phyloP scores from a whole-genome alignment of 1,140 invertebrate species.

The Cepaea nemoralis region DNA sequence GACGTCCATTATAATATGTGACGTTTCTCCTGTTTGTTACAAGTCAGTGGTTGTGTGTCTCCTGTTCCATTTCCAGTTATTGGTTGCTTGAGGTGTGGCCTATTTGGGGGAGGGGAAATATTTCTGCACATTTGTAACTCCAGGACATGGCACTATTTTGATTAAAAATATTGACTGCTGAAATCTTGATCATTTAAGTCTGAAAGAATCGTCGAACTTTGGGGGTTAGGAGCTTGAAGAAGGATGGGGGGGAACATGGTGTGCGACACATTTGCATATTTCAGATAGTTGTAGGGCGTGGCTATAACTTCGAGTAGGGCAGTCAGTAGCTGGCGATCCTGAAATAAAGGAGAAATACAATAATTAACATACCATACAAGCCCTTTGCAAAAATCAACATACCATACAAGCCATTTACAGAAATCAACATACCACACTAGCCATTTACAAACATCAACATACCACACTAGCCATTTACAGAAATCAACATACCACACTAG shows the following conservation, averaged over 20 bases:
- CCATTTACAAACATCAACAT: too few relatives aligned
- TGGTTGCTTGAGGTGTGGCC: neutral
- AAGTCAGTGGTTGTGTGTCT: neutral
- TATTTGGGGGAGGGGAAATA: too few relatives aligned
- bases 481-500: too few relatives aligned
- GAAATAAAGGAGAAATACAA: constrained; percentile 19
- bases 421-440: too few relatives aligned
- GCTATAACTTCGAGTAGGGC: constrained; percentile 70
- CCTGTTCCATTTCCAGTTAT: neutral
- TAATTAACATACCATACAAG: neutral
- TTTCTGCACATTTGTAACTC: too few relatives aligned
- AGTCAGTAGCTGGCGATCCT: constrained; percentile 68
- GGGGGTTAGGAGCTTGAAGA: constrained; percentile 66
- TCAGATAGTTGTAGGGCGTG: constrained; percentile 69
- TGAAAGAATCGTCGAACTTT: constrained; percentile 69
- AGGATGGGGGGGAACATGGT: constrained; percentile 68
- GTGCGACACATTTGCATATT: constrained; percentile 68
- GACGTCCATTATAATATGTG: too few relatives aligned
- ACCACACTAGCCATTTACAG: too few relatives aligned
- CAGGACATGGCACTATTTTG: neutral
- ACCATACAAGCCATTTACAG: too few relatives aligned
- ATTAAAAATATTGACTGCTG: neutral
- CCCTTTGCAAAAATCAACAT: too few relatives aligned
- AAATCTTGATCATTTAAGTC: too few relatives aligned
- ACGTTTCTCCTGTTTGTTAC: neutral